phyloP scores from a whole-genome alignment of 2,113 vertebrate species.

The Grus americana region DNA sequence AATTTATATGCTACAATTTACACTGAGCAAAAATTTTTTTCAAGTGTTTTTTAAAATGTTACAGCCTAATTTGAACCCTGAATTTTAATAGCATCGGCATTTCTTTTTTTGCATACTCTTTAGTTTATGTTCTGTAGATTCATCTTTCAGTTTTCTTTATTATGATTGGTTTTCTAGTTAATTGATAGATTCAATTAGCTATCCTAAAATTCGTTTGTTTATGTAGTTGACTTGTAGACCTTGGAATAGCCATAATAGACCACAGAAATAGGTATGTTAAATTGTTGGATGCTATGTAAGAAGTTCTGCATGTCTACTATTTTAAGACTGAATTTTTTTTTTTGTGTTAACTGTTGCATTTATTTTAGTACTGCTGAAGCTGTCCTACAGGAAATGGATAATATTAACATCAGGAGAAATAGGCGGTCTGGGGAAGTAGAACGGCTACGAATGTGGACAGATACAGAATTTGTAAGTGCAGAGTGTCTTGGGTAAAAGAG shows the following conservation, averaged over 20 bases:
- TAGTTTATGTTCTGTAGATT: neutral
- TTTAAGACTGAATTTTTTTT: neutral
- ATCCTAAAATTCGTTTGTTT: neutral
- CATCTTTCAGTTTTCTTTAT: neutral
- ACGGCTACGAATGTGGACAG: conserved; percentile 98
- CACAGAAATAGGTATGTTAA: neutral
- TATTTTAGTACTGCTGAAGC: conserved; percentile 91
- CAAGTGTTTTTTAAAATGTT: neutral
- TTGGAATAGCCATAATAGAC: neutral
- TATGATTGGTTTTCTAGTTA: neutral
- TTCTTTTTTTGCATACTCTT: neutral
- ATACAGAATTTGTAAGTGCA: conserved; percentile 92
- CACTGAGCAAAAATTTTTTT: neutral
- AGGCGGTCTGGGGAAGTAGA: conserved; percentile 90
- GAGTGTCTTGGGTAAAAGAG: neutral
- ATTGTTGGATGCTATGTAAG: neutral
- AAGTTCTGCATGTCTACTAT: neutral
- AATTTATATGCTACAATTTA: neutral
- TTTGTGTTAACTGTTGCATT: neutral
- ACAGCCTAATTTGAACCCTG: neutral
- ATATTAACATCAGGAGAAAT: conserved; percentile 95
- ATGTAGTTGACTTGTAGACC: neutral
- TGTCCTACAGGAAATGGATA: conserved; percentile 99
- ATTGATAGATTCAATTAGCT: neutral
- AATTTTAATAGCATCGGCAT: neutral